These are phyloP conservation scores for Eospalax fontanierii DNA, from an alignment of 2,797 vertebrate species.

Conservation along the genomic window DNA sequence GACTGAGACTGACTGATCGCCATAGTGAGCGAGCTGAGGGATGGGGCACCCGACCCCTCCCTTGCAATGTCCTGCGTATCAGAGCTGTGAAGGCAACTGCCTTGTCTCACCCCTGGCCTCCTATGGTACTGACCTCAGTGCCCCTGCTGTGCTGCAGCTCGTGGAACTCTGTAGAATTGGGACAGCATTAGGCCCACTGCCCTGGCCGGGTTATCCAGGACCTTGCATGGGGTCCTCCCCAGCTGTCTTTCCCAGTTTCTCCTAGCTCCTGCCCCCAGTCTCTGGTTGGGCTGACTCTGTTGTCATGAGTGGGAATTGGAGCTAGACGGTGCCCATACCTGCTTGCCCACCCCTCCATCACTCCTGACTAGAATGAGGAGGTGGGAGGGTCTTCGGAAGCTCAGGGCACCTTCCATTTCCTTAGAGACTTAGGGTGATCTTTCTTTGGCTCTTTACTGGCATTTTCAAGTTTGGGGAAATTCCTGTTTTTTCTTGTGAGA, in stretches of 20 bases:
- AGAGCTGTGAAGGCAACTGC: background rate
- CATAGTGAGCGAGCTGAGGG: background rate
- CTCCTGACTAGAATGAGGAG: background rate
- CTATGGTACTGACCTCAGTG: background rate
- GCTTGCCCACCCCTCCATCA: fast-evolving
- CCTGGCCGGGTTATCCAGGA: background rate
- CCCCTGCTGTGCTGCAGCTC: background rate
- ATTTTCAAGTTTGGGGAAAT: slow-evolving; percentile 3
- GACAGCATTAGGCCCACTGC: background rate
- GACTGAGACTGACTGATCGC: background rate
- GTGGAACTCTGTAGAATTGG: background rate
- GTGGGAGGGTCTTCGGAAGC: background rate
- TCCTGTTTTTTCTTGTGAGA: slow-evolving; percentile 32
- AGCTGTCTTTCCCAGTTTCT: background rate
- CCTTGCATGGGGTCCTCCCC: background rate
- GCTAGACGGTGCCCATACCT: background rate
- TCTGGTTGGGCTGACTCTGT: background rate
- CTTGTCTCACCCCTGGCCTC: background rate
- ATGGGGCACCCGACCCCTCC: fast-evolving
- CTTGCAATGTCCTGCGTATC: background rate
- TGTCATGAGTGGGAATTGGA: background rate
- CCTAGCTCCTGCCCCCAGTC: no score
- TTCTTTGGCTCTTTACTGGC: background rate
- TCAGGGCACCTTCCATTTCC: background rate
- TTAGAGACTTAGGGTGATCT: background rate